Base-by-base conservation (phyloP, 2,797 vertebrate genomes). In the Epinephelus malabaricus region DNA sequence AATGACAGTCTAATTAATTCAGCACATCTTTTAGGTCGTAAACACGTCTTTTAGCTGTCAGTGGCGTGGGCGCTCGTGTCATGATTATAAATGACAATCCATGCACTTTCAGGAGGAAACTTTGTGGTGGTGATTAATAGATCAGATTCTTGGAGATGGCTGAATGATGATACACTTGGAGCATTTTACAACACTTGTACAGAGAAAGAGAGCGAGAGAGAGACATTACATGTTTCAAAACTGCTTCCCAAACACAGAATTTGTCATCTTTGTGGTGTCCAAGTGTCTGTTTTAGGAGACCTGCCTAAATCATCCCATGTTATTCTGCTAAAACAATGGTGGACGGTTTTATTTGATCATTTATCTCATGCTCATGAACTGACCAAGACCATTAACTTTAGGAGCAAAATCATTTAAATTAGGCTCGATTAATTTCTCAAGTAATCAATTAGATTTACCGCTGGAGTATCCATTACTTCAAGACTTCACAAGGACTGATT, bases 231-330 rank as follows among this genome's bases (percentile, higher is more conserved):
- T 40, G 27, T 62, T 79, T 40, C 46, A 56, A 67, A 72, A 59
- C 47, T 40, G 67, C 34, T 43, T 81, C 66, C 78, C 50, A 53
- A 59, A 85, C 72, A 58, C 65, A 67, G 50, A 69, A 89, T 86
- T 82, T 89, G 81, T 77, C 87, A 84, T 89, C 50, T 83, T 88
- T 93, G 93, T 93, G 90, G 92, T 94, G 91, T 93, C 92, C 93
- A 84, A 73, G 76, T 82, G 83, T 90, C 88, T 91, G 84, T 78
- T 83, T 85, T 50, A 40, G 17, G 38, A 81, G 65, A 79, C 67
- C 74, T 80, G 82, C 74, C 77, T 90, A 80, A 38, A 67, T 70
- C 64, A 85, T 88, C 92, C 90, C 92, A 92, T 93, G 90, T 85
- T 92, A 92, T 86, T 94, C 81, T 92, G 89, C 85, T 79, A 12